These are phyloP conservation scores for Epizoanthus stellaris DNA, from an alignment of 92 coral and sea anemone genomes.

Conservation along the genomic window DNA sequence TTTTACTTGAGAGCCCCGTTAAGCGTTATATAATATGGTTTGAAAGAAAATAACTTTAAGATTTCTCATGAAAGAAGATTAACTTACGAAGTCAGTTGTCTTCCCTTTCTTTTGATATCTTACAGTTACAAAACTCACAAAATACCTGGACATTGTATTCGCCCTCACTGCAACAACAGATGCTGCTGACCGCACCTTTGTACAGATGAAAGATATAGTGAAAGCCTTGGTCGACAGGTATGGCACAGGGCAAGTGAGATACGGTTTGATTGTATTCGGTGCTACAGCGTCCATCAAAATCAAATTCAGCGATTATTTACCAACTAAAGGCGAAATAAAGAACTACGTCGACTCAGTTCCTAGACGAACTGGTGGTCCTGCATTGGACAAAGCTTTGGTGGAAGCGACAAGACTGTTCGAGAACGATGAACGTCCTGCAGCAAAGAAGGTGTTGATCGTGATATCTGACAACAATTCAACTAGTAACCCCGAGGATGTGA, in stretches of 20 bases:
- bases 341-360: slow-evolving; percentile 43
- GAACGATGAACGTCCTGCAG: slow-evolving; percentile 38
- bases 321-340: slow-evolving; percentile 29
- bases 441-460: slow-evolving; percentile 47
- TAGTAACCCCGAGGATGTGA: slow-evolving; percentile 19
- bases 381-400: slow-evolving; percentile 42
- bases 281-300: slow-evolving; percentile 29
- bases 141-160: slow-evolving; percentile 24
- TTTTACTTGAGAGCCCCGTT: too few relatives aligned
- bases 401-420: slow-evolving; percentile 55
- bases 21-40: too few relatives aligned
- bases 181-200: slow-evolving; percentile 35
- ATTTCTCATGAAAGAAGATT: not conserved
- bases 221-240: slow-evolving; percentile 53
- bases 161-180: slow-evolving; percentile 27
- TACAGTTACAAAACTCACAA: slow-evolving; percentile 11
- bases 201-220: slow-evolving; percentile 47
- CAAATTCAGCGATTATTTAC: slow-evolving; percentile 36
- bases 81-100: not conserved
- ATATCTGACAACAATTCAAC: slow-evolving; percentile 44
- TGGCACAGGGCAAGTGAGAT: slow-evolving; percentile 49
- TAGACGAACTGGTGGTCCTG: slow-evolving; percentile 41
- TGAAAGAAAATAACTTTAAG: too few relatives aligned
- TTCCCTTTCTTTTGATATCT: not conserved
- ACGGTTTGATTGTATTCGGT: slow-evolving; percentile 55